Evolutionary conservation across 2,888 invertebrate genomes (phyloP).

Genomic region (Alcis repandata): DNA sequence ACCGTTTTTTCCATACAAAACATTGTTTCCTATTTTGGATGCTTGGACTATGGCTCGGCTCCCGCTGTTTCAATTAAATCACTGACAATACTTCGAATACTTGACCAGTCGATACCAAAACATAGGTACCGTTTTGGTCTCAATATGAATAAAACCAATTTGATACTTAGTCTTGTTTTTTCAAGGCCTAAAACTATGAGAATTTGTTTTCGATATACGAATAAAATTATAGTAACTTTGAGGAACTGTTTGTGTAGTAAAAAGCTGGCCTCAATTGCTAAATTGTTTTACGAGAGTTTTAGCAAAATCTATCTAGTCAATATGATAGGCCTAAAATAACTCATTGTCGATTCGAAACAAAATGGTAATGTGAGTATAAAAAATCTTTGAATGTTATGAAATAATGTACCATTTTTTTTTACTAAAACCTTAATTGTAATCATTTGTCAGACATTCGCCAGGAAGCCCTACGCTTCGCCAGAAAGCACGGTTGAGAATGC

Average conservation of each 20-base stretch:
- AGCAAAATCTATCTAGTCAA: background rate
- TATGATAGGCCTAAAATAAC: background rate
- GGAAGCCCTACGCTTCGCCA: no score
- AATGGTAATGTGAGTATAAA: no score
- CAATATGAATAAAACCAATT: slow-evolving; percentile 52
- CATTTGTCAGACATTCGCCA: no score
- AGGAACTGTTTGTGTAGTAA: no score
- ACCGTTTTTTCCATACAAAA: slow-evolving; percentile 79
- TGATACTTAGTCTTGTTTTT: slow-evolving; percentile 58
- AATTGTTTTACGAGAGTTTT: no score
- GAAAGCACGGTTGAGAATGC: no score
- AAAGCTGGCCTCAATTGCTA: no score
- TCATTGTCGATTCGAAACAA: no score
- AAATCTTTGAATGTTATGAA: no score
- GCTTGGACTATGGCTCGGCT: slow-evolving; percentile 65
- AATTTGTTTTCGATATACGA: background rate
- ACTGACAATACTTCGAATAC: slow-evolving; percentile 84
- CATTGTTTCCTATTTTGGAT: slow-evolving; percentile 78
- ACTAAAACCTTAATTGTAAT: no score
- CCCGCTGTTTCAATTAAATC: slow-evolving; percentile 86
- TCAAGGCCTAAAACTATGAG: background rate
- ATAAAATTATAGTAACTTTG: background rate
- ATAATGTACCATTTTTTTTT: no score
- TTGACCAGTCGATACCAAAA: slow-evolving; percentile 78
- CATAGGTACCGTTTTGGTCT: slow-evolving; percentile 68